Evolutionary conservation across 2,888 invertebrate species (phyloP).

Genomic region (Nemurella pictetii): DNA sequence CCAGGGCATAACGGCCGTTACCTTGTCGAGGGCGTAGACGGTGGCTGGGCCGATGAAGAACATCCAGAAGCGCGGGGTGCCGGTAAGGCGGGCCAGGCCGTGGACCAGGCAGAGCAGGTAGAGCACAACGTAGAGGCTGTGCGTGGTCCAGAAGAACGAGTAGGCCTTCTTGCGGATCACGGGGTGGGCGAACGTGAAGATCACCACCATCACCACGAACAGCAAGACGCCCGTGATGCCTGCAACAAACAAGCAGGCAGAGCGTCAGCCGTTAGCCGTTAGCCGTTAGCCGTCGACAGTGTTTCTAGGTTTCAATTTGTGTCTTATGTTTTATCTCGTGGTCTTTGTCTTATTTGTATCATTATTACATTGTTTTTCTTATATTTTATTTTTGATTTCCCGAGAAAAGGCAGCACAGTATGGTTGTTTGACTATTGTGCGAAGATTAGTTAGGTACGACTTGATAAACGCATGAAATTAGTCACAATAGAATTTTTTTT

Average conservation of each 20-base stretch:
- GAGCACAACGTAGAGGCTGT: conserved; percentile 83
- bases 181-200: conserved; percentile 96
- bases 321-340: too few species aligned
- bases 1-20: conserved; percentile 47
- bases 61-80: conserved; percentile 90
- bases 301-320: too few species aligned
- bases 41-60: conserved; percentile 91
- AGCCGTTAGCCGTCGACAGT: too few species aligned
- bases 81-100: conserved; percentile 87
- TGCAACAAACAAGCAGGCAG: conserved; percentile 55
- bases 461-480: too few species aligned
- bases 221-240: conserved; percentile 85
- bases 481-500: too few species aligned
- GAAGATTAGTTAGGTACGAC: too few species aligned
- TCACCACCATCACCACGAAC: conserved; percentile 89
- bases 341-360: too few species aligned
- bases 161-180: conserved; percentile 90
- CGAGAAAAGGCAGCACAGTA: too few species aligned
- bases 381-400: too few species aligned
- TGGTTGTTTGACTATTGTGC: too few species aligned
- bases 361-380: too few species aligned
- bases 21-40: conserved; percentile 87
- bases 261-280: too few species aligned
- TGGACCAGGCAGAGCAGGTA: conserved; percentile 87
- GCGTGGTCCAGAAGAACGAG: conserved; percentile 94